Percentiles rank a stretch among this genome's conserved stretches.
These are phyloP conservation scores for Platycnemis pennipes DNA, from an alignment of 2,888 invertebrate genomes.

Conservation along the genomic window DNA sequence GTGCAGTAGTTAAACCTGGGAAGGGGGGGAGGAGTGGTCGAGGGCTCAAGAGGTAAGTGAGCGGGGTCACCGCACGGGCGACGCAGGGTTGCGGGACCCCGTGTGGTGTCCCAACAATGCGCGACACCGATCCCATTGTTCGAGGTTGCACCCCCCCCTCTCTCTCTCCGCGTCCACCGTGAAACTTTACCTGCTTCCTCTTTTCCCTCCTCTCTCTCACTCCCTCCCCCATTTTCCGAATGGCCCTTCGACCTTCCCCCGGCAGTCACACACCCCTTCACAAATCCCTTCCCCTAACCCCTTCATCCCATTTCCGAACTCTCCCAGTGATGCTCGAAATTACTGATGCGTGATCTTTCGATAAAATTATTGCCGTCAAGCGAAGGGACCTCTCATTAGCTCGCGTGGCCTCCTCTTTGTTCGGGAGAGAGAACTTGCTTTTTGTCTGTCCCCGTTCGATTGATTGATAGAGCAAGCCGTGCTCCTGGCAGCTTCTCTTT, in stretches of 20 bases:
- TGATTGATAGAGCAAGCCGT: neutral
- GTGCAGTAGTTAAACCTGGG: neutral
- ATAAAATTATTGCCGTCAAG: constrained; percentile 31
- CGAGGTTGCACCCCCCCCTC: neutral
- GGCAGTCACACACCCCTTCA: neutral
- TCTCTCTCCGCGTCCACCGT: neutral
- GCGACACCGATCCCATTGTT: constrained; percentile 59
- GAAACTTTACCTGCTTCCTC: neutral
- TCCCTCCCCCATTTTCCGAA: neutral
- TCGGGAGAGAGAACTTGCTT: neutral
- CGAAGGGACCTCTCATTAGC: constrained; percentile 37
- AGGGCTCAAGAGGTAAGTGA: neutral
- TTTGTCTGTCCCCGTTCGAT: neutral
- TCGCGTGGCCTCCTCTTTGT: neutral
- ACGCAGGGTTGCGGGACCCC: neutral
- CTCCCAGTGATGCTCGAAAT: constrained; percentile 19
- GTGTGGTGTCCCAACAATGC: constrained; percentile 24
- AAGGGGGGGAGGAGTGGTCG: neutral
- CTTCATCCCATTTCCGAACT: neutral
- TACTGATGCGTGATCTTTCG: constrained; percentile 10
- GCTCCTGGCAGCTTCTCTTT: constrained; percentile 8
- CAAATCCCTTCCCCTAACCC: neutral
- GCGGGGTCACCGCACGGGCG: neutral
- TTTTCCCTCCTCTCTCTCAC: neutral
- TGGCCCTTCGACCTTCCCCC: neutral